phyloP scores from a whole-genome alignment of 2,797 vertebrate genomes.

The Bradypodion pumilum region DNA sequence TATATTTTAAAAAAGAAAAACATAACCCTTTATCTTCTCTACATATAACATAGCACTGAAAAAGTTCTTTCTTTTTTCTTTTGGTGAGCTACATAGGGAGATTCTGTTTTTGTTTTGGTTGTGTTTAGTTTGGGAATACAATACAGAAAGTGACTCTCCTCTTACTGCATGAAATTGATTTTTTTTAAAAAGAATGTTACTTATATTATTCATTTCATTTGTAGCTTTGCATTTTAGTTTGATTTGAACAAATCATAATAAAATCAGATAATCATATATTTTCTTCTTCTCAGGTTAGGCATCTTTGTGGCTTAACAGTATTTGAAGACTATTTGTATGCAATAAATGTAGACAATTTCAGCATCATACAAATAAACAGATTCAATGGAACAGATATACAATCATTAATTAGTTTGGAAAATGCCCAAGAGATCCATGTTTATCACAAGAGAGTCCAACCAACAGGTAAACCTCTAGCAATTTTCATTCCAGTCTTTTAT shows the following conservation, averaged over 20 bases:
- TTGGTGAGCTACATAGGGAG: not conserved
- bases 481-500: not conserved
- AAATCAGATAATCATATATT: slow-evolving; percentile 25
- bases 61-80: not conserved
- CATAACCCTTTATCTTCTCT: too few species aligned
- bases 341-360: slow-evolving; percentile 80
- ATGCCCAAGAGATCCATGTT: slow-evolving; percentile 80
- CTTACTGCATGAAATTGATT: not conserved
- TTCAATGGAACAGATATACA: slow-evolving; percentile 88
- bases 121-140: not conserved
- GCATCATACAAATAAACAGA: slow-evolving; percentile 87
- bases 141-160: too few species aligned
- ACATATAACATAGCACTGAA: not conserved
- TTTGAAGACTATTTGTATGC: slow-evolving; percentile 96
- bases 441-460: slow-evolving; percentile 92
- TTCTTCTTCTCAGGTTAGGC: slow-evolving; percentile 81
- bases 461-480: slow-evolving; percentile 80
- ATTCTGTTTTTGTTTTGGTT: not conserved
- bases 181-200: slow-evolving; percentile 5
- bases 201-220: not conserved
- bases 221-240: not conserved
- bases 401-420: slow-evolving; percentile 80
- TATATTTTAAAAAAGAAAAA: too few species aligned
- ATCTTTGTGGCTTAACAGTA: slow-evolving; percentile 88
- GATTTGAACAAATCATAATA: not conserved